A percentile compares a stretch with the other conserved stretches of the same genome.
phyloP scores from a whole-genome alignment of 64 coral and sea anemone genomes.

The Stylophora pistillata region DNA sequence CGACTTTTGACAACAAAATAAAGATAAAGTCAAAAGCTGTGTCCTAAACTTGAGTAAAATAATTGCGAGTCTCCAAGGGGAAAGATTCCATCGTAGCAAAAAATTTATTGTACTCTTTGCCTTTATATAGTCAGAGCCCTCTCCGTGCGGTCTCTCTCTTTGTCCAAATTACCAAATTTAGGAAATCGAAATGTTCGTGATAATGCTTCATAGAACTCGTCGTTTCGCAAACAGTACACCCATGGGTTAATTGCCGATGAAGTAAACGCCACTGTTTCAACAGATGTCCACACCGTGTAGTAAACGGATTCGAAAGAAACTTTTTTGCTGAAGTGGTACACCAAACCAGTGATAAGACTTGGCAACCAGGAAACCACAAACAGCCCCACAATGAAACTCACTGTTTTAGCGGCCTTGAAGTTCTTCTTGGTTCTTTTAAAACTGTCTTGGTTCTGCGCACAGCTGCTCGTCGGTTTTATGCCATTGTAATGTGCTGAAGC shows the following conservation, averaged over 20 bases:
- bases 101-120: too few species aligned
- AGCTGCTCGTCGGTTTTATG: too few species aligned
- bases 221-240: neutral
- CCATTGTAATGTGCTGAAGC: too few species aligned
- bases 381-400: neutral
- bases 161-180: neutral
- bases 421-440: neutral
- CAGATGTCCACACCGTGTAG: neutral
- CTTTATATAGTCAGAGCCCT: too few species aligned
- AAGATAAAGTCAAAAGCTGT: too few species aligned
- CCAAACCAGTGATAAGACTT: neutral
- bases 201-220: neutral
- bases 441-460: neutral
- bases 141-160: too few species aligned
- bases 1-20: too few species aligned
- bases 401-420: neutral
- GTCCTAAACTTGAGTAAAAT: too few species aligned
- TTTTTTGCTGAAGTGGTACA: neutral
- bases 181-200: neutral
- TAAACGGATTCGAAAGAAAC: neutral
- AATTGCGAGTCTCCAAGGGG: too few species aligned
- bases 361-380: neutral
- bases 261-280: neutral
- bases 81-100: too few species aligned
- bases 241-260: constrained; percentile 1